Conservation (phyloP, 2,113 vertebrate genomes). For the Scartelaos histophorus region DNA sequence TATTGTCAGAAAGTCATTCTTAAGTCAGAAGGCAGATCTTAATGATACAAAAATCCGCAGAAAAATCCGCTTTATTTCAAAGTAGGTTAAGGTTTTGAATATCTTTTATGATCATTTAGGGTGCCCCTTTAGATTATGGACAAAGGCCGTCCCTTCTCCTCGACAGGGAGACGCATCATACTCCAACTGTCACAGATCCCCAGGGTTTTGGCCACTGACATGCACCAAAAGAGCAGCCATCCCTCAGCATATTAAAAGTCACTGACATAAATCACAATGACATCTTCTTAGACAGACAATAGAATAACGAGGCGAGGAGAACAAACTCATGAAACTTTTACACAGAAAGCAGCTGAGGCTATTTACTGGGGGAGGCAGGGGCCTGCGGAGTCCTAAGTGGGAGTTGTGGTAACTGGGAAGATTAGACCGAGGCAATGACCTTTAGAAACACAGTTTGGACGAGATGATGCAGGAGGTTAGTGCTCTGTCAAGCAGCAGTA, state of each 20-base stretch:
- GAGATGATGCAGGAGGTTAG: constrained; percentile 41
- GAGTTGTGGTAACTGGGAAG: constrained; percentile 46
- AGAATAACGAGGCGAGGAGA: constrained; percentile 52
- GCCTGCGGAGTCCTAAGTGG: constrained; percentile 16
- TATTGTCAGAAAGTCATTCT: constrained; percentile 30
- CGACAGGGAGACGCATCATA: constrained; percentile 47
- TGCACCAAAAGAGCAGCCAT: constrained; percentile 43
- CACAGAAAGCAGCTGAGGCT: constrained; percentile 32
- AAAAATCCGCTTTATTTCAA: constrained; percentile 29
- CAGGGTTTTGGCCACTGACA: constrained; percentile 50
- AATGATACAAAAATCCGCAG: not conserved
- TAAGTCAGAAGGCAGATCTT: constrained; percentile 3
- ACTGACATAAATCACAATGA: constrained; percentile 67
- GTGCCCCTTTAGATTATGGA: constrained; percentile 38
- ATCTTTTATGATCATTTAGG: constrained; percentile 51
- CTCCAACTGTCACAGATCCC: constrained; percentile 50
- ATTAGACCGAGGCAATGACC: constrained; percentile 51
- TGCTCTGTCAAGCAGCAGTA: constrained; percentile 11
- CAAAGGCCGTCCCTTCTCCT: constrained; percentile 48
- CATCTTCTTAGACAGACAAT: constrained; percentile 61
- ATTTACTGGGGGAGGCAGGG: constrained; percentile 16
- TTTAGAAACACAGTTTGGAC: constrained; percentile 41
- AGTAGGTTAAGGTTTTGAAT: constrained; percentile 30
- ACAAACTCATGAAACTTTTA: constrained; percentile 56
- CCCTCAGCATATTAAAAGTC: constrained; percentile 62